A percentile compares a stretch with the other conserved stretches of the same genome.
Conservation (phyloP, 2,888 invertebrate species). For the Pherbina coryleti region DNA sequence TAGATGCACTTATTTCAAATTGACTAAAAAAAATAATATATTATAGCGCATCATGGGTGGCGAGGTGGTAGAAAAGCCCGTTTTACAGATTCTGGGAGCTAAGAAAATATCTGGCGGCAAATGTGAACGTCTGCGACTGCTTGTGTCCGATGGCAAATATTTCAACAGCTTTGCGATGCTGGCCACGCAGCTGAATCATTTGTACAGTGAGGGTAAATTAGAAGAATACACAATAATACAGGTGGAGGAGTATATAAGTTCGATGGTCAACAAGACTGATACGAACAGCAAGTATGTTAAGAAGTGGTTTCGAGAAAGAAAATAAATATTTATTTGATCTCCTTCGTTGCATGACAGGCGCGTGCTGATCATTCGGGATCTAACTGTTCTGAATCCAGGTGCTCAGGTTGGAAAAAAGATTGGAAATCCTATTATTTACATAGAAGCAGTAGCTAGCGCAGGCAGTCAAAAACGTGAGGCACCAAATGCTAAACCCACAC, state of each 20-base stretch:
- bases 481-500: too few species aligned
- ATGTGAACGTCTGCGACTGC: conserved; percentile 82
- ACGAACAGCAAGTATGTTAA: conserved; percentile 75
- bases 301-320: neutral
- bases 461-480: conserved; percentile 25
- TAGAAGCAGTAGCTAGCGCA: conserved; percentile 56
- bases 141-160: conserved; percentile 89
- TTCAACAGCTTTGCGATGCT: conserved; percentile 92
- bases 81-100: conserved; percentile 85
- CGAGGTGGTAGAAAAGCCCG: conserved; percentile 78
- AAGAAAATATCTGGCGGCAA: conserved; percentile 79
- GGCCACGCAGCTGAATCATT: conserved; percentile 83
- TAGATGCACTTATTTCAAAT: neutral
- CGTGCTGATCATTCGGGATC: conserved; percentile 85
- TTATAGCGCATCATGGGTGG: conserved; percentile 82
- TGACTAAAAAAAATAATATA: neutral
- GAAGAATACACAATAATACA: conserved; percentile 82
- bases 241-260: conserved; percentile 85
- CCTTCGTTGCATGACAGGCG: conserved; percentile 73
- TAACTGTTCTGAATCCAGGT: conserved; percentile 81
- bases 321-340: neutral
- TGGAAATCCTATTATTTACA: conserved; percentile 84
- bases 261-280: conserved; percentile 81
- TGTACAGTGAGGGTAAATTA: conserved; percentile 76
- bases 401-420: conserved; percentile 80